Conservation (phyloP, 2,113 vertebrate species). For the Pachyramphus minor region DNA sequence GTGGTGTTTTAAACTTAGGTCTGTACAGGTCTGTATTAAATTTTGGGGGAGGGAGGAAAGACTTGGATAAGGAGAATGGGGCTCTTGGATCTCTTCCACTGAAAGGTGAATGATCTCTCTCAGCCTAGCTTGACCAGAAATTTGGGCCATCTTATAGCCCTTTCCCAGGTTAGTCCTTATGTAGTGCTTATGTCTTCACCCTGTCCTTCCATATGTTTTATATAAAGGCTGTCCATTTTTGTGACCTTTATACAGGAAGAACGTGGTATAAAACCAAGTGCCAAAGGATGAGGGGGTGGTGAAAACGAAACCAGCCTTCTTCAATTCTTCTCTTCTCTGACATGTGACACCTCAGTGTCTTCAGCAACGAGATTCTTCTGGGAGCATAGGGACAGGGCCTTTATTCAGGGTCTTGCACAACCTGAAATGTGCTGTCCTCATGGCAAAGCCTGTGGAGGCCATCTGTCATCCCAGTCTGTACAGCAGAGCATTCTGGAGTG, state of each 20-base stretch:
- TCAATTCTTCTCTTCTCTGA: not conserved
- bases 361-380: not conserved
- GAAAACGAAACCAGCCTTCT: not conserved
- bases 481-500: not conserved
- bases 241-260: not conserved
- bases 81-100: not conserved
- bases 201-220: not conserved
- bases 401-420: not conserved
- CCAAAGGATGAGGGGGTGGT: not conserved
- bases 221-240: not conserved
- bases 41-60: not conserved
- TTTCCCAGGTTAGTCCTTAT: not conserved
- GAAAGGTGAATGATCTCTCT: not conserved
- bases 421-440: not conserved
- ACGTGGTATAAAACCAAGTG: not conserved
- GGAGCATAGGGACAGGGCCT: not conserved
- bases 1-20: not conserved
- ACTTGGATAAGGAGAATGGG: not conserved
- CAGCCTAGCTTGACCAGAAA: not conserved
- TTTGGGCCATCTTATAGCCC: not conserved
- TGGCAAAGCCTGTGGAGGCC: not conserved
- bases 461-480: rapidly evolving
- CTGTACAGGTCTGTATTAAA: not conserved
- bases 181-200: not conserved
- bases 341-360: not conserved